Percentiles rank a stretch among this genome's conserved stretches.
Evolutionary conservation across 2,113 vertebrate species (phyloP).

Genomic region (Orcinus orca): DNA sequence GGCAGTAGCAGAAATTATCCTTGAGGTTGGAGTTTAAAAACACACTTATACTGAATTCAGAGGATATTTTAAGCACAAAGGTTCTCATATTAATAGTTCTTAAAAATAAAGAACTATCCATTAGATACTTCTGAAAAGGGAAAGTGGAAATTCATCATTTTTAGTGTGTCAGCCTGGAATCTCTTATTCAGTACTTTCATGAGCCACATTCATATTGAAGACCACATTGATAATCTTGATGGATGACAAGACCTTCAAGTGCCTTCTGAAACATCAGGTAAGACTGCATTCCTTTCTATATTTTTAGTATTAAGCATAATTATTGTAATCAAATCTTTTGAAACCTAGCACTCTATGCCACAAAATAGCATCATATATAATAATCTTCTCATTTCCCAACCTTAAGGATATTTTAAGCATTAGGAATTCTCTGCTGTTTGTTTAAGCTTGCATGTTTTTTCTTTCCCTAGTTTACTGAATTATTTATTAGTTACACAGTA

Average conservation of each 20-base stretch:
- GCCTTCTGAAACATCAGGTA: neutral
- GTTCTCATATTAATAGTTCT: neutral
- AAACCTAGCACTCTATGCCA: neutral
- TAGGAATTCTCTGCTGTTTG: neutral
- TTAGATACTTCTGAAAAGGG: neutral
- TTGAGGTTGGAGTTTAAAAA: no score
- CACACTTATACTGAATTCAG: neutral
- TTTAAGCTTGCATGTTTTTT: neutral
- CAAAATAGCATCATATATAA: neutral
- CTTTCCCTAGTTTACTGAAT: neutral
- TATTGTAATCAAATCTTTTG: neutral
- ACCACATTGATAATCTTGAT: neutral
- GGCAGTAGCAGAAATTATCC: no score
- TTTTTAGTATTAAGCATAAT: neutral
- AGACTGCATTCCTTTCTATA: neutral
- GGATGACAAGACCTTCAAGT: slow-evolving; percentile 21
- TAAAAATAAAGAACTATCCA: neutral
- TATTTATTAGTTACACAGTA: neutral
- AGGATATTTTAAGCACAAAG: neutral
- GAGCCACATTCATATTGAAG: neutral
- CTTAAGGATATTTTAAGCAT: neutral
- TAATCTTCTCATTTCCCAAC: neutral
- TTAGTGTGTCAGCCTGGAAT: neutral
- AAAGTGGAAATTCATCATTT: slow-evolving; percentile 19
- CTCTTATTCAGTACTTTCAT: neutral